These are phyloP conservation scores for Epinephelus coioides DNA, from an alignment of 2,797 vertebrate species.

Conservation along the genomic window DNA sequence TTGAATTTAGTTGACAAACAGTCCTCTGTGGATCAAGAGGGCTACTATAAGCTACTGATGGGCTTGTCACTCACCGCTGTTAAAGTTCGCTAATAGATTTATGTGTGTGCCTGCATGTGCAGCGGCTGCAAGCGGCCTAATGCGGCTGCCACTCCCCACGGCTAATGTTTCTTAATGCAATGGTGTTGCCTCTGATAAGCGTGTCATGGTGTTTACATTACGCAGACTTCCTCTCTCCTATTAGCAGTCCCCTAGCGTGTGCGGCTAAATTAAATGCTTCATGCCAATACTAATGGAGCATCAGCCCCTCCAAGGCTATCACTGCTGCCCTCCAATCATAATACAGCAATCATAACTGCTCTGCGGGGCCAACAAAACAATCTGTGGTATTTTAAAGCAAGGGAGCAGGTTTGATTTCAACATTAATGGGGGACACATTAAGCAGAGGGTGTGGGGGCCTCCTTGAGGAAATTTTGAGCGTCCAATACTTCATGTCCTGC, in stretches of 20 bases:
- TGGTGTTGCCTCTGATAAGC: conserved; percentile 69
- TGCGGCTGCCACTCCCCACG: conserved; percentile 60
- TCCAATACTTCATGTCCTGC: too few relatives aligned
- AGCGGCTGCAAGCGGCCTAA: conserved; percentile 43
- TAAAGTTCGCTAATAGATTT: conserved; percentile 65
- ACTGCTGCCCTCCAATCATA: conserved; percentile 51
- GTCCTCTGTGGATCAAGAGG: conserved; percentile 62
- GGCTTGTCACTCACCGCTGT: conserved; percentile 70
- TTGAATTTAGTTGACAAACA: conserved; percentile 76
- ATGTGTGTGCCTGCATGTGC: conserved; percentile 21
- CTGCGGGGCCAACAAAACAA: conserved; percentile 24
- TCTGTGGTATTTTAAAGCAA: conserved; percentile 25
- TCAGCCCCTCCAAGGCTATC: conserved; percentile 55
- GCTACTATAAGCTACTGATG: conserved; percentile 60
- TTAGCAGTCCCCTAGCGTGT: conserved; percentile 68
- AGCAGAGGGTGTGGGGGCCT: too few relatives aligned
- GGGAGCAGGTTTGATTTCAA: too few relatives aligned
- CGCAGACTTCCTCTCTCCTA: conserved; percentile 64
- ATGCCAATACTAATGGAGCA: conserved; percentile 72
- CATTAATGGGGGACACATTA: too few relatives aligned
- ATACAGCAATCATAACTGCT: conserved; percentile 49
- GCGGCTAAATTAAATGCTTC: conserved; percentile 73
- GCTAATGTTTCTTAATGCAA: conserved; percentile 74
- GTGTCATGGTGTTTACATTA: conserved; percentile 78
- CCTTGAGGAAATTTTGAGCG: too few relatives aligned